These are phyloP conservation scores for Yasuhikotakia modesta DNA, from an alignment of 2,797 vertebrate genomes.

Conservation along the genomic window DNA sequence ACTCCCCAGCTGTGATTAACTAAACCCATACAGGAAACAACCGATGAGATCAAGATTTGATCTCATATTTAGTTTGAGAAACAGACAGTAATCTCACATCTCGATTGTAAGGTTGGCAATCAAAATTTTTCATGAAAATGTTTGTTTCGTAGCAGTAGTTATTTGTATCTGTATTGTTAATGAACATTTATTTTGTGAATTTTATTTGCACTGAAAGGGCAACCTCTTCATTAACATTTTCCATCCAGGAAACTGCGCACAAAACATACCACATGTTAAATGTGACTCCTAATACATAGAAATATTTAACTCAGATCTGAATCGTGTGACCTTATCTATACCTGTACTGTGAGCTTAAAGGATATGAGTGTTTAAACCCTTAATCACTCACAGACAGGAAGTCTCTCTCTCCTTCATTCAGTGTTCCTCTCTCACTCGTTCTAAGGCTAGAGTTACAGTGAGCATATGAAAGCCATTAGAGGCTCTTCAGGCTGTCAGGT, in stretches of 20 bases:
- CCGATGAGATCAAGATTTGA: too few species aligned
- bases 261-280: too few species aligned
- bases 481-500: constrained; percentile 88
- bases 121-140: too few species aligned
- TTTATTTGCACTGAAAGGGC: too few species aligned
- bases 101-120: too few species aligned
- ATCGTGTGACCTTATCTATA: constrained; percentile 26
- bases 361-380: constrained; percentile 72
- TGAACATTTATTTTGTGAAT: background rate
- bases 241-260: too few species aligned
- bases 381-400: constrained; percentile 77
- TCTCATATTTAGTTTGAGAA: too few species aligned
- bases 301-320: constrained; percentile 22
- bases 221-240: too few species aligned
- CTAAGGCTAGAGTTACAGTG: constrained; percentile 86
- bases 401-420: constrained; percentile 62
- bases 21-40: too few species aligned
- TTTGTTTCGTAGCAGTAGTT: too few species aligned
- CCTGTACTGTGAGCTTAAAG: constrained; percentile 55
- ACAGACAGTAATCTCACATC: background rate
- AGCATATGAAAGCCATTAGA: constrained; percentile 94
- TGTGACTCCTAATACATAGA: too few species aligned
- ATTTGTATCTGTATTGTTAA: too few species aligned
- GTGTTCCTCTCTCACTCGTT: constrained; percentile 79
- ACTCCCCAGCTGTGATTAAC: background rate